Evolutionary conservation across 2,797 vertebrate species (phyloP).

Genomic region (Gorsachius magnificus): DNA sequence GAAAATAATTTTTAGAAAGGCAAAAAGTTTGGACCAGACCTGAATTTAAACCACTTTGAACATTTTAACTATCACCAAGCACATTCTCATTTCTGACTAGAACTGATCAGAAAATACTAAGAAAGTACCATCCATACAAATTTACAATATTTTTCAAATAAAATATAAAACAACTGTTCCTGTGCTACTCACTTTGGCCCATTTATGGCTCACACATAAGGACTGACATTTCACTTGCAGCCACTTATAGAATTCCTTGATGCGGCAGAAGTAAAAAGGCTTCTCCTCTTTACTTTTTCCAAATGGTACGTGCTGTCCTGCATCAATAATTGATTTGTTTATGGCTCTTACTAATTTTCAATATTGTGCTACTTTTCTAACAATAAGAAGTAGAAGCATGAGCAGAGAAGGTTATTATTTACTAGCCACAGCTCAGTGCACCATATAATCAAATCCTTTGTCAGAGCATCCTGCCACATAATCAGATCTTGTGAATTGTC

Average conservation of each 20-base stretch:
- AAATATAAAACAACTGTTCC: neutral
- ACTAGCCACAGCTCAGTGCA: slow-evolving; percentile 63
- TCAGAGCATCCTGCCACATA: slow-evolving; percentile 73
- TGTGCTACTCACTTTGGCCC: neutral
- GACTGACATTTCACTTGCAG: neutral
- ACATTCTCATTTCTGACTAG: neutral
- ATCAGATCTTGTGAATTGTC: slow-evolving; percentile 75
- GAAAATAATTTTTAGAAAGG: neutral
- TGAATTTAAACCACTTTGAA: neutral
- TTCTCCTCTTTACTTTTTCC: neutral
- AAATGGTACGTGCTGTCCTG: neutral
- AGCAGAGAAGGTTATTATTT: slow-evolving; percentile 67
- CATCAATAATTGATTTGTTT: slow-evolving; percentile 61
- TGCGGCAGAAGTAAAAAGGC: neutral
- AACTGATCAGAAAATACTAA: neutral
- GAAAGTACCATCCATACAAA: neutral
- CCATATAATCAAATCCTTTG: slow-evolving; percentile 77
- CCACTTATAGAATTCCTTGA: slow-evolving; percentile 1
- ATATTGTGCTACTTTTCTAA: slow-evolving; percentile 52
- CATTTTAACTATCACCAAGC: neutral
- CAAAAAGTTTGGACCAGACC: neutral
- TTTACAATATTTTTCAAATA: neutral
- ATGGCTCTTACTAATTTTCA: slow-evolving; percentile 60
- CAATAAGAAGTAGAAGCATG: slow-evolving; percentile 55
- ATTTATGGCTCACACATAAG: neutral